Conservation (phyloP, 2,888 invertebrate genomes). For the Mellilla xanthometata region DNA sequence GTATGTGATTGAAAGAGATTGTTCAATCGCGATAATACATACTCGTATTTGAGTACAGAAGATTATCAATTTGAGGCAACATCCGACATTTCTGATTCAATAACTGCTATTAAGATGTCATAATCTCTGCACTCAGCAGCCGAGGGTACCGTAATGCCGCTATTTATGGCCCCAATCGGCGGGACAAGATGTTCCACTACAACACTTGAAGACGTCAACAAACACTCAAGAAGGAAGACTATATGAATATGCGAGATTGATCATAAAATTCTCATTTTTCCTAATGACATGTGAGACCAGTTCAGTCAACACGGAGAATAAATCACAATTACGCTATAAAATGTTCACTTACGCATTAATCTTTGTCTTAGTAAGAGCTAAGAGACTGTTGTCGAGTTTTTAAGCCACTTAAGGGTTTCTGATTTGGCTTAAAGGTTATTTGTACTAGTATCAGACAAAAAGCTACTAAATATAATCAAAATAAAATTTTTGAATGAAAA, state of each 20-base stretch:
- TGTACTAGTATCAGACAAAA: no score
- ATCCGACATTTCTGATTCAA: conserved; percentile 32
- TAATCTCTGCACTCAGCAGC: conserved; percentile 26
- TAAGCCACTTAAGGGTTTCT: no score
- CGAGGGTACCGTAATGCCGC: conserved; percentile 36
- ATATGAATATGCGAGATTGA: conserved; percentile 69
- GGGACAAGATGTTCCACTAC: conserved; percentile 21
- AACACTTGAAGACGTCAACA: conserved; percentile 40
- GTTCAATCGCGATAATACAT: conserved; percentile 17
- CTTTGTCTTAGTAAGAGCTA: no score
- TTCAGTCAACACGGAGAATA: conserved; percentile 35
- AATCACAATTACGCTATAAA: conserved; percentile 56
- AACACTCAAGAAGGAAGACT: conserved; percentile 57
- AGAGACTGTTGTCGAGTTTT: no score
- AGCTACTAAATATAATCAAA: no score
- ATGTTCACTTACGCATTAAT: conserved; percentile 50
- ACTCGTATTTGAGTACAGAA: conserved; percentile 23
- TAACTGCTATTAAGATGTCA: conserved; percentile 37
- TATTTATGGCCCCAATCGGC: conserved; percentile 42
- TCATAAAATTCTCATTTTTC: conserved; percentile 65
- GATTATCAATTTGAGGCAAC: conserved; percentile 31
- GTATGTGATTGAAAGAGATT: conserved; percentile 20
- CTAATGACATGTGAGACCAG: conserved; percentile 23
- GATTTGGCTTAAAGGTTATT: no score
- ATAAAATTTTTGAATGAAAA: no score